phyloP scores from a whole-genome alignment of 2,113 vertebrate species.

The Tupaia tana region DNA sequence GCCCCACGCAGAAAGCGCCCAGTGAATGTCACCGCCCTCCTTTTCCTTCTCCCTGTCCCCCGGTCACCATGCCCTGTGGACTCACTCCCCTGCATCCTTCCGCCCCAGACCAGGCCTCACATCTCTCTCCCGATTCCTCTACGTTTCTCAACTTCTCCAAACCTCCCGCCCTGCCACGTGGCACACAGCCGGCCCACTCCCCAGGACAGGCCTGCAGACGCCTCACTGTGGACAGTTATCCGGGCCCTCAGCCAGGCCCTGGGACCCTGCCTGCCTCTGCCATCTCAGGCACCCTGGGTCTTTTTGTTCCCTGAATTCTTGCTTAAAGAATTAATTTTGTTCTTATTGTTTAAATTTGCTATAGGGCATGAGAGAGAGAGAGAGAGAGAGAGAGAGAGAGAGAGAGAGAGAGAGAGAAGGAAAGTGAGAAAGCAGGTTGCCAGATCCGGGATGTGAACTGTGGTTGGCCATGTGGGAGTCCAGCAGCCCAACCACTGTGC shows the following conservation, averaged over 20 bases:
- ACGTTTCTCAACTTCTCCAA: not conserved
- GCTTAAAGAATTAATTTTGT: no score
- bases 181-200: not conserved
- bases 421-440: no score
- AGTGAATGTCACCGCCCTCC: not conserved
- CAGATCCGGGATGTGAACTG: no score
- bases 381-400: no score
- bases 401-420: no score
- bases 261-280: not conserved
- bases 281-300: not conserved
- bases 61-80: not conserved
- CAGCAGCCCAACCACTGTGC: no score
- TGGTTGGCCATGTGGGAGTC: no score
- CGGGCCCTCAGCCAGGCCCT: not conserved
- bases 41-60: not conserved
- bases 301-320: not conserved
- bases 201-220: not conserved
- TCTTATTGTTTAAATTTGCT: no score
- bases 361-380: no score
- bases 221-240: not conserved
- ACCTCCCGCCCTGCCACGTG: fast-evolving
- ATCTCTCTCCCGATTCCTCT: not conserved
- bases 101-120: no score
- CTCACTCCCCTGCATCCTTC: not conserved
- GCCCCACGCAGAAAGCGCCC: not conserved